Percentiles rank a stretch among this genome's conserved stretches.
These are phyloP conservation scores for Bujurquina vittata DNA, from an alignment of 2,113 vertebrate genomes.

Conservation along the genomic window DNA sequence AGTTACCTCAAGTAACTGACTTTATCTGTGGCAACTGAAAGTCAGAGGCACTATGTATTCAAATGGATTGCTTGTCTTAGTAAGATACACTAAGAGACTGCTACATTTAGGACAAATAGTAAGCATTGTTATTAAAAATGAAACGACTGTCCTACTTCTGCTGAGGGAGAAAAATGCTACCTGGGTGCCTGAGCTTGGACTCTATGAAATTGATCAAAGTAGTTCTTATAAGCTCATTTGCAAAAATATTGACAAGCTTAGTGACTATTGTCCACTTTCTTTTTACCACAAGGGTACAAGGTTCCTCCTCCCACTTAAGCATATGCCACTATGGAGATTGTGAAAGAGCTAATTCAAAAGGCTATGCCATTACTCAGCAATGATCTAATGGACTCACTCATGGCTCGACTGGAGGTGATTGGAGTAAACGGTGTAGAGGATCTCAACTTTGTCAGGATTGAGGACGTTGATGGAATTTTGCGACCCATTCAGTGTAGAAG, in stretches of 20 bases:
- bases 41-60: no score
- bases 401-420: conserved; percentile 7
- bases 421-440: conserved; percentile 22
- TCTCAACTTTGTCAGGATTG: not conserved
- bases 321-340: not conserved
- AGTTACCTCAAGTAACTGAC: no score
- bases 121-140: conserved; percentile 23
- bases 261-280: conserved; percentile 17
- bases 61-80: not conserved
- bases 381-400: conserved; percentile 12
- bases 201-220: no score
- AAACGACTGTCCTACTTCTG: conserved; percentile 27
- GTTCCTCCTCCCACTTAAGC: no score
- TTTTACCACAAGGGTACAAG: no score
- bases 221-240: not conserved
- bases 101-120: not conserved
- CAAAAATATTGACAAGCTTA: not conserved
- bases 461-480: no score
- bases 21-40: no score
- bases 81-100: conserved; percentile 5
- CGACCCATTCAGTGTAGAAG: no score
- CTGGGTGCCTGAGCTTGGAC: no score
- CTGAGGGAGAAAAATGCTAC: not conserved
- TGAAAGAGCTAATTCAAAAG: no score
- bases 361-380: no score